Percentiles rank a stretch among this genome's conserved stretches.
phyloP scores from a whole-genome alignment of 2,888 invertebrate species.

The Eristalis intricaria region DNA sequence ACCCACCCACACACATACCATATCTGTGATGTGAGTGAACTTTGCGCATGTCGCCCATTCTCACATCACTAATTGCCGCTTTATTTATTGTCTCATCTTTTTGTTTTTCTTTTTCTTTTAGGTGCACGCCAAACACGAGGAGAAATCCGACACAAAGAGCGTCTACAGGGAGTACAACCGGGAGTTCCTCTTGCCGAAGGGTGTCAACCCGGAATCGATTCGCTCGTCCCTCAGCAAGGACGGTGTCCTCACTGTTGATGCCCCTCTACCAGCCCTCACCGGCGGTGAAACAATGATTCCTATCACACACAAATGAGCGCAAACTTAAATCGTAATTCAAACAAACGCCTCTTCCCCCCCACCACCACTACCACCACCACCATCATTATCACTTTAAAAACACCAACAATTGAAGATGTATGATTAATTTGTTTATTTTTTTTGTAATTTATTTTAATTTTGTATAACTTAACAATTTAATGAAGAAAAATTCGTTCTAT shows the following conservation, averaged over 20 bases:
- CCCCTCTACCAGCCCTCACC: conserved; percentile 91
- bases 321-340: conserved; percentile 27
- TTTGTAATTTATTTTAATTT: conserved; percentile 20
- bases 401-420: conserved; percentile 14
- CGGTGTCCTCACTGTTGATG: conserved; percentile 97
- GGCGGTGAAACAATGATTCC: conserved; percentile 82
- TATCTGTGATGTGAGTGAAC: conserved; percentile 27
- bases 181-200: conserved; percentile 97
- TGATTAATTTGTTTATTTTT: conserved; percentile 14
- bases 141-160: conserved; percentile 97
- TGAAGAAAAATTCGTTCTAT: background rate
- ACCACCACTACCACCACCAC: background rate
- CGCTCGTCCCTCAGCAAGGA: conserved; percentile 97
- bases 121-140: conserved; percentile 99
- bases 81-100: background rate
- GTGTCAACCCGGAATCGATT: conserved; percentile 97
- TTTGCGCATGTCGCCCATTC: background rate
- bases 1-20: conserved; percentile 6
- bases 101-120: conserved; percentile 81
- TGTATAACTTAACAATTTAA: conserved; percentile 29
- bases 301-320: conserved; percentile 80
- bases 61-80: conserved; percentile 10
- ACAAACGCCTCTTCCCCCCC: background rate
- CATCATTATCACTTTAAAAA: background rate
- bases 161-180: conserved; percentile 99